phyloP scores from a whole-genome alignment of 2,888 invertebrate species.

The Biston stratarius region DNA sequence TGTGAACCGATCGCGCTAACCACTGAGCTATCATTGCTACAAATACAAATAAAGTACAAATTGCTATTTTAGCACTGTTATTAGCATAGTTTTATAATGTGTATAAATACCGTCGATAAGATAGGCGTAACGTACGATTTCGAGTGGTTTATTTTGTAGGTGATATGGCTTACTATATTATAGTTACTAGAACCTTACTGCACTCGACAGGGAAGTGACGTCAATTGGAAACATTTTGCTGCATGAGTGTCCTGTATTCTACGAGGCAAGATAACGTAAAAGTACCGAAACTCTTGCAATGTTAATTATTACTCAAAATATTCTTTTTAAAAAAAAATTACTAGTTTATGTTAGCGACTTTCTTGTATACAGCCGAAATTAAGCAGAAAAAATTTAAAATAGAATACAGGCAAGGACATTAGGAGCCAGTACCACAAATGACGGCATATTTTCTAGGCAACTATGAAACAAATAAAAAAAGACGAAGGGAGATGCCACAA shows the following conservation, averaged over 20 bases:
- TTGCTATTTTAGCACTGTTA: constrained; percentile 8
- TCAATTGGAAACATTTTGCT: constrained; percentile 44
- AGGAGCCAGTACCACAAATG: no score
- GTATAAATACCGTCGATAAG: constrained; percentile 55
- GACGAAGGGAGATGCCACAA: no score
- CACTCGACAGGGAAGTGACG: constrained; percentile 52
- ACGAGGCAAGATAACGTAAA: constrained; percentile 1
- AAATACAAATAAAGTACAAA: no score
- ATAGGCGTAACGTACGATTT: constrained; percentile 47
- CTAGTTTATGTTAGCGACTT: neutral
- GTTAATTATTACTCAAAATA: no score
- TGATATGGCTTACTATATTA: constrained; percentile 56
- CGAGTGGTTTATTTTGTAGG: constrained; percentile 66
- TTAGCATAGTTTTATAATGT: constrained; percentile 43
- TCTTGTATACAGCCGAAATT: no score
- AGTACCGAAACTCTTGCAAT: neutral
- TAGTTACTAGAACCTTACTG: constrained; percentile 48
- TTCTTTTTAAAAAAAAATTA: neutral
- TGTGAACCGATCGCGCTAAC: no score
- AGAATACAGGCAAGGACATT: no score
- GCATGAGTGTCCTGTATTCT: neutral
- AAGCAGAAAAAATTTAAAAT: no score
- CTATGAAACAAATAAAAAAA: no score
- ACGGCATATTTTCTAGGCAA: no score
- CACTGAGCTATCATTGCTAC: no score